These are phyloP conservation scores for Calephelis nemesis DNA, from an alignment of 1,140 invertebrate species.

Conservation along the genomic window DNA sequence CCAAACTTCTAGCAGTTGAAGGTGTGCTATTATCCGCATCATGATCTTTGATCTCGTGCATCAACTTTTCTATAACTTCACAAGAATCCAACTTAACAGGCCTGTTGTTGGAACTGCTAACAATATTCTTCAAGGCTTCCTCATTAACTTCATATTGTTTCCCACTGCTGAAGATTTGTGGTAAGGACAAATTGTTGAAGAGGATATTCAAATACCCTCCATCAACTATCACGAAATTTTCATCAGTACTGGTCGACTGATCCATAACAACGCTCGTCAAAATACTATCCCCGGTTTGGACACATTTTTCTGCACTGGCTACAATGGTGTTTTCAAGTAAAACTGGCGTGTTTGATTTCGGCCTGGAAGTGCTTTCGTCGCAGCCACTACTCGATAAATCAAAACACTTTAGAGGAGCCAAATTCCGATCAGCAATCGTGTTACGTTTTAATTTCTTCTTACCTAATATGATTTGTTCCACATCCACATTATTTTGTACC, in stretches of 20 bases:
- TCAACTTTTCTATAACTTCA: conserved; percentile 49
- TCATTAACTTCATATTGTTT: conserved; percentile 73
- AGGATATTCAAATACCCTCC: conserved; percentile 70
- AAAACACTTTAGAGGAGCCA: conserved; percentile 63
- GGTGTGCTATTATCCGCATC: conserved; percentile 50
- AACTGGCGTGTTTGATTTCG: conserved; percentile 39
- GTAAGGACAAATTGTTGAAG: conserved; percentile 58
- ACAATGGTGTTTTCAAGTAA: conserved; percentile 17
- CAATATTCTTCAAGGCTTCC: conserved; percentile 61
- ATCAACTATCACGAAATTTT: conserved; percentile 63
- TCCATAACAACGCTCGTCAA: conserved; percentile 27
- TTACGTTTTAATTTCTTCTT: conserved; percentile 61
- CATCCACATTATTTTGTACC: conserved; percentile 56
- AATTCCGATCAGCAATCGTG: conserved; percentile 40
- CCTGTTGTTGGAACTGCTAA: conserved; percentile 47
- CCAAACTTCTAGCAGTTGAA: conserved; percentile 63
- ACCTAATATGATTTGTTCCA: conserved; percentile 58
- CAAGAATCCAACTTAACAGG: conserved; percentile 37
- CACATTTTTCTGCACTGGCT: conserved; percentile 54
- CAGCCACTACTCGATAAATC: conserved; percentile 68
- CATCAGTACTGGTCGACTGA: conserved; percentile 43
- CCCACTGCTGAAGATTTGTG: conserved; percentile 62
- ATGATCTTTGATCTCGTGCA: conserved; percentile 56
- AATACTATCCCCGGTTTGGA: conserved; percentile 57
- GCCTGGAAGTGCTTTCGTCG: conserved; percentile 53